These are phyloP conservation scores for Hemibates koningsi DNA, from an alignment of 2,113 vertebrate genomes.

Conservation along the genomic window DNA sequence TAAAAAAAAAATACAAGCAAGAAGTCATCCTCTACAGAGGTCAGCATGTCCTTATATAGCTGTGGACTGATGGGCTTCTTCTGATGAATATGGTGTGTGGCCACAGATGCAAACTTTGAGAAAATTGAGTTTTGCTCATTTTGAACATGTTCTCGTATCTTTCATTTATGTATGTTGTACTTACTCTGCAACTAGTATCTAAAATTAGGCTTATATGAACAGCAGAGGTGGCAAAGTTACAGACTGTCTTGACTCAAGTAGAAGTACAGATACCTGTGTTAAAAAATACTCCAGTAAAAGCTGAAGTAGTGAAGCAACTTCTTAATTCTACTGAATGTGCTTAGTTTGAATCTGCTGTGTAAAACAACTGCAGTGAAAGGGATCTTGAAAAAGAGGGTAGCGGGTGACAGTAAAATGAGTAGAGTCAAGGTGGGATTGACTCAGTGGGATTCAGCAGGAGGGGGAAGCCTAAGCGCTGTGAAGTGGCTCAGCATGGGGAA, in stretches of 20 bases:
- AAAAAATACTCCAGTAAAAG: not conserved
- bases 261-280: not conserved
- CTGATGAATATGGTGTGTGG: not conserved
- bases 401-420: not conserved
- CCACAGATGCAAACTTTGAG: not conserved
- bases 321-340: not conserved
- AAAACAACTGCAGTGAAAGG: not conserved
- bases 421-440: not conserved
- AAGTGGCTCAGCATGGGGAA: not conserved
- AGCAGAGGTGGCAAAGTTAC: not conserved
- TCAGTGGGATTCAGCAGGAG: not conserved
- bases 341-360: not conserved
- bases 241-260: not conserved
- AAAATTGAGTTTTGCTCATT: not conserved
- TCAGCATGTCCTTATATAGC: constrained; percentile 7
- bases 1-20: not conserved
- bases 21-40: not conserved
- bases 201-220: not conserved
- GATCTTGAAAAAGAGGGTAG: not conserved
- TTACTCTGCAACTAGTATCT: not conserved
- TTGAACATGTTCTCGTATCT: not conserved
- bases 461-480: not conserved
- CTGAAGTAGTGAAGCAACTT: not conserved
- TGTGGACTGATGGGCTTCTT: not conserved
- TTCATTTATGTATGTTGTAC: not conserved